Conservation (phyloP, 2,113 vertebrate genomes). For the Coturnix japonica region DNA sequence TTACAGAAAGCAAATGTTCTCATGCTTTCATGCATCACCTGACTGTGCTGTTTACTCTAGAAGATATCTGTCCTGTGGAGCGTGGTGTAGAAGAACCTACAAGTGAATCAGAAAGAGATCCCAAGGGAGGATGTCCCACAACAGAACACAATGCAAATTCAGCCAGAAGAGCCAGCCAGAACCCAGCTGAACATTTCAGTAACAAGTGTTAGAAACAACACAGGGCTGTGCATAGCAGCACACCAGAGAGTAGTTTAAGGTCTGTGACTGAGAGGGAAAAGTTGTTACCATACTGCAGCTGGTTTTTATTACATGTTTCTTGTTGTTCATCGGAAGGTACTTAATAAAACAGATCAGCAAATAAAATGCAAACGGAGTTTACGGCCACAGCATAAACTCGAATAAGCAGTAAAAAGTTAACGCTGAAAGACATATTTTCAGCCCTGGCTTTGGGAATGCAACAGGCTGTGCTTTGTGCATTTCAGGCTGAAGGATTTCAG, state of each 20-base stretch:
- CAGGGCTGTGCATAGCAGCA: neutral
- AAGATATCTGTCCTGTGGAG: neutral
- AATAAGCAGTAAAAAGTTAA: constrained; percentile 1
- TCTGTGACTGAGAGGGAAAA: neutral
- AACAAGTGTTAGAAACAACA: neutral
- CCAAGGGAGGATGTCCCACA: neutral
- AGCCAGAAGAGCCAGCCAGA: neutral
- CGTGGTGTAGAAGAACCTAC: neutral
- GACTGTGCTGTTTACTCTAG: neutral
- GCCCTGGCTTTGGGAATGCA: neutral
- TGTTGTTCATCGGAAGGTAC: neutral
- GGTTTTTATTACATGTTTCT: neutral
- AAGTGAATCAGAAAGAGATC: neutral
- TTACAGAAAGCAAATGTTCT: neutral
- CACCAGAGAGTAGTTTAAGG: neutral
- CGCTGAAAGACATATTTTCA: neutral
- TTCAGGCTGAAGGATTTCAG: neutral
- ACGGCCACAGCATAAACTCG: neutral
- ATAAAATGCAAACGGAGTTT: neutral
- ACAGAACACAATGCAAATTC: neutral
- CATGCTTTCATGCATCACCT: neutral
- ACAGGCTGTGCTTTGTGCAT: neutral
- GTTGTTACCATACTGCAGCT: rapidly evolving
- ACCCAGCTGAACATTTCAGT: neutral
- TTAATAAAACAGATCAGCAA: constrained; percentile 41